Percentiles rank a stretch among this genome's conserved stretches.
Evolutionary conservation across 2,888 invertebrate species (phyloP).

Genomic region (Melolontha melolontha): DNA sequence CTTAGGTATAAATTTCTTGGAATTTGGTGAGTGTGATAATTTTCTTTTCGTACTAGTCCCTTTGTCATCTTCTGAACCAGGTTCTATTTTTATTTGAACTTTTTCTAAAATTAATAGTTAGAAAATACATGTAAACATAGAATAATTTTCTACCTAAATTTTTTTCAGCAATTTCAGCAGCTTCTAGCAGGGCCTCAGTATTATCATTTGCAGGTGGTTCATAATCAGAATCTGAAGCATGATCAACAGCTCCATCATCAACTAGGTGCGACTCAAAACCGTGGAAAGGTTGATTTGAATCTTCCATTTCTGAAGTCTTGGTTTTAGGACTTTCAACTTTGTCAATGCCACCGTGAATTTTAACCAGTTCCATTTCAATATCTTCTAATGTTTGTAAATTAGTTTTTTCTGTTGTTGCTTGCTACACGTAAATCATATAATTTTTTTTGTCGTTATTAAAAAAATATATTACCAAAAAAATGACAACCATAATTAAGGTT

Average conservation of each 20-base stretch:
- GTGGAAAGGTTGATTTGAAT: conserved; percentile 48
- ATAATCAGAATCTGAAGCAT: conserved; percentile 61
- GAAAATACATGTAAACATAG: neutral
- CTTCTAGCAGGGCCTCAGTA: conserved; percentile 53
- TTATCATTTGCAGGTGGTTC: conserved; percentile 54
- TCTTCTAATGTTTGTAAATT: conserved; percentile 59
- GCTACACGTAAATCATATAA: conserved; percentile 14
- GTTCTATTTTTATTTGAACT: conserved; percentile 57
- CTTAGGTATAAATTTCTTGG: conserved; percentile 46
- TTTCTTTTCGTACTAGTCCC: conserved; percentile 60
- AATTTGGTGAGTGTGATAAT: conserved; percentile 39
- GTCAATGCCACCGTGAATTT: conserved; percentile 57
- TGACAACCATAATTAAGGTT: no score
- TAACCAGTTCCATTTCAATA: conserved; percentile 62
- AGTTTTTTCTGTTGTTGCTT: conserved; percentile 41
- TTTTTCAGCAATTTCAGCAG: conserved; percentile 56
- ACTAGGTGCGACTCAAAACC: conserved; percentile 53
- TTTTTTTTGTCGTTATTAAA: no score
- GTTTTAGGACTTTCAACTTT: conserved; percentile 40
- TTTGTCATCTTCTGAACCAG: conserved; percentile 52
- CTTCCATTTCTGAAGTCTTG: conserved; percentile 43
- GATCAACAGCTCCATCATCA: conserved; percentile 59
- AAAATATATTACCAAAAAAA: no score
- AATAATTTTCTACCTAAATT: conserved; percentile 45
- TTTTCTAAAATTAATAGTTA: conserved; percentile 23